Evolutionary conservation across 2,888 invertebrate species (phyloP), one percentile per base, ranked within the genome.

Genomic region (Cancer borealis): DNA sequence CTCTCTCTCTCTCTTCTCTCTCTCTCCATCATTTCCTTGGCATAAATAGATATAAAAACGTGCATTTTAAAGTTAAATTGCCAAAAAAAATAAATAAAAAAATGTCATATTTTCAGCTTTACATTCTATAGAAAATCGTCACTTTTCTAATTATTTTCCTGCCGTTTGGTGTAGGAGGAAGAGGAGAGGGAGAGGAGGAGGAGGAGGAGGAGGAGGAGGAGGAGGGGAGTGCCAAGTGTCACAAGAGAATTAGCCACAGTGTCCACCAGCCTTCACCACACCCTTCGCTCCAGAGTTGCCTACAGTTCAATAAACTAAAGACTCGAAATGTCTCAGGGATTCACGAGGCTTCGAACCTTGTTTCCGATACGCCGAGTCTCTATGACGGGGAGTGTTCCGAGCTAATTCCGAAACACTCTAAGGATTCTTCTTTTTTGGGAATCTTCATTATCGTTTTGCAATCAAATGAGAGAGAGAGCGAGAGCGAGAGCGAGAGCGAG

Each of bases 241-340:
- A 84, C 39, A 14, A 39, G 84, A 30, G 30, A 84, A 84, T 84
- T 84, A 84, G 39, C 84, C 84, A 84, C 84, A 84, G 39, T 84
- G 17, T n/a, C 84, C 84, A 84, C 1, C 39, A 30, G 39, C 39
- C 39, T n/a, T 39, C 39, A n/a, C 12, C 39, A 84, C 84, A 39
- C 30, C 17, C 84, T 84, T 84, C 39, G 10, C 14, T 17, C 17
- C 14, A 39, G 84, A 39, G 84, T n/a, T 84, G 84, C 14, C 10
- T 84, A n/a, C 84, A 39, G 84, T 84, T 84, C 84, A 84, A 84
- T 84, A 84, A 84, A 73, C 73, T 73, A 73, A 73, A 73, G 73
- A 73, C 73, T 73, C 73, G 26, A 73, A 6, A 73, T 73, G 73
- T 73, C 73, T 73, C 73, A 73, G 73, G 73, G 73, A 73, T 73